phyloP scores from a whole-genome alignment of 2,797 vertebrate species.

The Eulemur coronatus region DNA sequence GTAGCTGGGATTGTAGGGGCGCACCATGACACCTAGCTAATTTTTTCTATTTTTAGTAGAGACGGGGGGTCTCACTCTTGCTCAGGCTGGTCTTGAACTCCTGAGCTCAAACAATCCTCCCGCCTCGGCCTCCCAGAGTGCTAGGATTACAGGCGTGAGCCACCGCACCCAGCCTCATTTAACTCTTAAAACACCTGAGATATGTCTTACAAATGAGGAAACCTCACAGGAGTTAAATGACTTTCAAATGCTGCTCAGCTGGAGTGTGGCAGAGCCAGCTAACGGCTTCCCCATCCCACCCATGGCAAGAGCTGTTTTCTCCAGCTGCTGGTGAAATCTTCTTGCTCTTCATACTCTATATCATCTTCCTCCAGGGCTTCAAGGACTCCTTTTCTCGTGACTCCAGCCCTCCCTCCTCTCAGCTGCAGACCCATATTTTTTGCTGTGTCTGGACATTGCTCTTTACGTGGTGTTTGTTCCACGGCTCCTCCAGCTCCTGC shows the following conservation, averaged over 20 bases:
- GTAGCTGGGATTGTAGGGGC: too few relatives aligned
- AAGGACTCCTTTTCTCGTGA: background rate
- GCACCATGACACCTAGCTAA: too few relatives aligned
- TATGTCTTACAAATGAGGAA: background rate
- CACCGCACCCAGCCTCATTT: background rate
- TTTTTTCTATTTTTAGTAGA: too few relatives aligned
- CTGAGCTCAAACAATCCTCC: too few relatives aligned
- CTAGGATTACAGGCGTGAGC: too few relatives aligned
- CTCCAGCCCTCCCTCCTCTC: background rate
- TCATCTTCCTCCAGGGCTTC: background rate
- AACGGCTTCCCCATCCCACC: background rate
- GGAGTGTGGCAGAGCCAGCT: background rate
- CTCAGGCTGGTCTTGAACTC: too few relatives aligned
- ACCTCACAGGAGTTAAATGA: background rate
- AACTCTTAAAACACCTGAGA: background rate
- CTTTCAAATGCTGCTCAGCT: background rate
- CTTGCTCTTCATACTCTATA: background rate
- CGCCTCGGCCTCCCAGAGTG: too few relatives aligned
- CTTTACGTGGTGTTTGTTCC: background rate
- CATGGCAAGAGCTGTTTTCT: background rate
- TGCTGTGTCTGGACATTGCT: background rate
- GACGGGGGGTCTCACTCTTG: too few relatives aligned
- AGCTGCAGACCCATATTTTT: background rate
- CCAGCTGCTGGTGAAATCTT: background rate
- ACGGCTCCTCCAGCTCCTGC: background rate